Base-by-base conservation (phyloP, 2,888 invertebrate species). In the Tetheella fluctuosa region DNA sequence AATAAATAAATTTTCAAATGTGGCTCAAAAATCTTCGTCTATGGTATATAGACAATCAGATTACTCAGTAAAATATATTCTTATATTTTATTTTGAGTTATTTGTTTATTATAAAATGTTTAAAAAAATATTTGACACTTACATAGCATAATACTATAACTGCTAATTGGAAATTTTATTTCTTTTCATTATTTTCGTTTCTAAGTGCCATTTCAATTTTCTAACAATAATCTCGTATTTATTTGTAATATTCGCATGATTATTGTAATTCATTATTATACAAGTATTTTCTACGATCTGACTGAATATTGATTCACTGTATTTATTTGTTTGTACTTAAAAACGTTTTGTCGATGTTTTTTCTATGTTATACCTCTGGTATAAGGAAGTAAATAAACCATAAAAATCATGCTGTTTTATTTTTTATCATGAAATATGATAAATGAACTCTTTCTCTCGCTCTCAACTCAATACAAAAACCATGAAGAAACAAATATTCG, bases 261-360 rank as follows among this genome's bases (percentile, higher is more conserved):
- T 75, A 65, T 65, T 72, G 68, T 69, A 67, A 72, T 64, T 64
- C 68, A 63, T 58, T 48, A 66, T 63, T 71, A 71, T 72, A 70
- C 73, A 77, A 67, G 61, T 73, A 75, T 68, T 71, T 78, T 34
- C 34, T 76, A 82, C 68, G 76, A 79, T 84, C 77, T 80, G 90
- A 90, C 90, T 90, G 89, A 90, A 82, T 77, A 81, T 78, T 73
- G 74, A 80, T 75, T 80, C 77, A 78, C 71, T 83, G 70, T 84
- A 86, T 85, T 85, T 85, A 79, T 84, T 74, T 84, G 82, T 86
- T 89, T 87, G 90, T 91, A 90, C 90, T 90, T 89, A 89, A 84
- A 75, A 78, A 74, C 74, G 79, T 80, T 81, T 81, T 80, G 77
- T 80, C 80, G 72, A 79, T 80, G 81, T 83, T 86, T 83, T 77